Base-by-base conservation (phyloP, 2,888 invertebrate species). In the Liodrosophila aerea region DNA sequence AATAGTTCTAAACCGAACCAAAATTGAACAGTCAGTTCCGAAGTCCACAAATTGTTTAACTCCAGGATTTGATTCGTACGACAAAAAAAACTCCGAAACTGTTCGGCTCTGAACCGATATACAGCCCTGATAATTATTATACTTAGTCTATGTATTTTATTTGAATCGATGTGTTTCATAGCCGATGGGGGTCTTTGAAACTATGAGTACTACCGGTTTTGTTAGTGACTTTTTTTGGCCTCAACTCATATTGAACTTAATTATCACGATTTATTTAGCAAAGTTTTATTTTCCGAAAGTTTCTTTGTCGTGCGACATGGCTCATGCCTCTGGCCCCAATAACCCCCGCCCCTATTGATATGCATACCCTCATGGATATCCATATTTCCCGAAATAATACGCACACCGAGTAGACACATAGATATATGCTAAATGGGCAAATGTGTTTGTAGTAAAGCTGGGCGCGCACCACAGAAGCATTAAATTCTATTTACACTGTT, bases 401-500 rank as follows among this genome's bases (percentile, higher is more conserved):
- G 44, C 30, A 11, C 12, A 31, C 13, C 31, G 27, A 11, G n/a
- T 27, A 40, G 15, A 30, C 39, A 33, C 16, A 40, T 15, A 30
- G 44, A n/a, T 30, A 27, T 39, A 30, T 39, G 27, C 27, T 33
- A 27, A 18, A 9, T 15, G 7, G 5, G 11, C 31, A 7, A 11
- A 46, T 39, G 11, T 18, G 27, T n/a, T 3, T 22, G 13, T 18
- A 22, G 40, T 50, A 29, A 60, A 40, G 47, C 43, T 54, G 67
- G 49, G 67, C 45, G 40, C n/a, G n/a, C n/a, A n/a, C n/a, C n/a
- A n/a, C n/a, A n/a, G n/a, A 65, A 52, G 49, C 73, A 72, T 62
- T 49, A 50, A 61, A 69, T 72, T 61, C 61, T 69, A 62, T 69
- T 69, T 62, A 57, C 67, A 63, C 53, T 47, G 62, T 45, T 60